These are phyloP conservation scores for Drosophila neocordata DNA, from an alignment of 1,140 invertebrate species.

Conservation along the genomic window DNA sequence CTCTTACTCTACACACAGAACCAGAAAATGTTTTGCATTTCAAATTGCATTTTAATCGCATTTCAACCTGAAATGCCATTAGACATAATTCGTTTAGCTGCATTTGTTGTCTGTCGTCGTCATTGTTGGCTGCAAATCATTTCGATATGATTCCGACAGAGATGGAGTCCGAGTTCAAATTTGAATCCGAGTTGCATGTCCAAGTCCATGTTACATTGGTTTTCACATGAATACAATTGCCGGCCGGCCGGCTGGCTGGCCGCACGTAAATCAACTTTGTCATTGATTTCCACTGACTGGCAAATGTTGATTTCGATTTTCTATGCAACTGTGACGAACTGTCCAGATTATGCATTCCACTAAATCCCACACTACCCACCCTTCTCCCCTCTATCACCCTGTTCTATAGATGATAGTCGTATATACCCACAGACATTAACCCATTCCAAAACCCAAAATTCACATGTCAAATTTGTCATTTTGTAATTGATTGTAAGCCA, in stretches of 20 bases:
- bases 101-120: conserved; percentile 68
- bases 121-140: conserved; percentile 59
- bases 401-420: not conserved
- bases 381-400: not conserved
- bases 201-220: conserved; percentile 43
- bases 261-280: conserved; percentile 79
- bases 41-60: conserved; percentile 81
- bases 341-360: conserved; percentile 65
- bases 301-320: conserved; percentile 50
- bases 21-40: conserved; percentile 74
- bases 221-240: conserved; percentile 68
- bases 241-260: conserved; percentile 15
- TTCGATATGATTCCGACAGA: conserved; percentile 52
- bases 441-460: not conserved
- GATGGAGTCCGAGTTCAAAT: not conserved
- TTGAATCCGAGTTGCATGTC: conserved; percentile 13
- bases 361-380: not conserved
- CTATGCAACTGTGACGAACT: conserved; percentile 60
- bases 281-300: conserved; percentile 65
- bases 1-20: not conserved
- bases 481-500: conserved; percentile 74
- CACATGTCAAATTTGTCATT: conserved; percentile 73
- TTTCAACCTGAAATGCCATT: conserved; percentile 81
- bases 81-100: conserved; percentile 80
- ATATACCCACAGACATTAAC: not conserved